Evolutionary conservation across 2,888 invertebrate genomes (phyloP).

Genomic region (Dyspetes luteomarginatus): DNA sequence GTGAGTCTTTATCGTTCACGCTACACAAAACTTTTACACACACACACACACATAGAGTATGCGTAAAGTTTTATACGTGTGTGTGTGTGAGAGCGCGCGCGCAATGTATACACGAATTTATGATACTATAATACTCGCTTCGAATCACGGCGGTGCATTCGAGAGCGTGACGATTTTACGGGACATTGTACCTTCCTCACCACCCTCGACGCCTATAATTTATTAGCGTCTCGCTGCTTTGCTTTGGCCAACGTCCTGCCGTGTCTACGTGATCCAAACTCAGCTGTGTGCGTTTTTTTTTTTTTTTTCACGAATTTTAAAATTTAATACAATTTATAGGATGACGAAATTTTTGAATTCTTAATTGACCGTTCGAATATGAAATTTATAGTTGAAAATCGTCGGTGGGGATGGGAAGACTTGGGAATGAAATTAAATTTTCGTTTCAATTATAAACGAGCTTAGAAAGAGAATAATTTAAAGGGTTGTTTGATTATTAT

Average conservation of each 20-base stretch:
- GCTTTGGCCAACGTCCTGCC: background rate
- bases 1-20: conserved; percentile 42
- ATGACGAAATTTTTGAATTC: no score
- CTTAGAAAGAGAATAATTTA: no score
- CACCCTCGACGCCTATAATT: conserved; percentile 21
- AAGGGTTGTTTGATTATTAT: no score
- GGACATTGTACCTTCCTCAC: conserved; percentile 12
- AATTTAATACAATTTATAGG: no score
- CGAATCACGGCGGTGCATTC: conserved; percentile 31
- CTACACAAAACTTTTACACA: conserved; percentile 15
- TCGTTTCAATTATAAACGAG: no score
- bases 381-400: no score
- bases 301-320: no score
- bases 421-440: no score
- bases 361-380: no score
- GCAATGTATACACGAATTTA: conserved; percentile 14
- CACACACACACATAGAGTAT: background rate
- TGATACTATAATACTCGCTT: conserved; percentile 12
- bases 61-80: background rate
- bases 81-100: background rate
- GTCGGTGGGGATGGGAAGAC: no score
- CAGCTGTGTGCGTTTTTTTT: background rate
- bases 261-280: background rate
- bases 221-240: background rate
- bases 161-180: conserved; percentile 53